Percentiles rank a stretch among this genome's conserved stretches.
These are phyloP conservation scores for Noctua pronuba DNA, from an alignment of 2,888 invertebrate genomes.

Conservation along the genomic window DNA sequence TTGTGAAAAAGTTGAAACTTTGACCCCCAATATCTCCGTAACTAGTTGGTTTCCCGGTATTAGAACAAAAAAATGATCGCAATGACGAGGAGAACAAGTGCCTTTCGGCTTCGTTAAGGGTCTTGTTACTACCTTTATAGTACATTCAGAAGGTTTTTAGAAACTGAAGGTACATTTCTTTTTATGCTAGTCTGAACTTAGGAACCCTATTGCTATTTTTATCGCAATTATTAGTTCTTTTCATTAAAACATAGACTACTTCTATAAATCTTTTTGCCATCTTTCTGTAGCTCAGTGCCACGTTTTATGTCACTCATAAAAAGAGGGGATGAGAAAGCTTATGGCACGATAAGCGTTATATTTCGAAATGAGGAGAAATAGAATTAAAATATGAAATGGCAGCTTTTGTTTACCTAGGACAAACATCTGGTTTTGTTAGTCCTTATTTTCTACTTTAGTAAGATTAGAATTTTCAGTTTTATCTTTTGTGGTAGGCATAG, in stretches of 20 bases:
- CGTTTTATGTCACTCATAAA: conserved; percentile 42
- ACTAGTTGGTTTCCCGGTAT: too few relatives aligned
- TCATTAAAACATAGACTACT: background rate
- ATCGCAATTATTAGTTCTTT: background rate
- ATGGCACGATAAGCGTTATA: conserved; percentile 38
- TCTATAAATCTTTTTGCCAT: conserved; percentile 1
- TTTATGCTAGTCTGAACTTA: background rate
- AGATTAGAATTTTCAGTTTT: background rate
- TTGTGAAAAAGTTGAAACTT: too few relatives aligned
- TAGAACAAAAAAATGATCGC: too few relatives aligned
- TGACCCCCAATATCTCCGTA: too few relatives aligned
- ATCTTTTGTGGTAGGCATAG: background rate
- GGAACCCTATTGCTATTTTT: background rate
- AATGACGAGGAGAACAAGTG: too few relatives aligned
- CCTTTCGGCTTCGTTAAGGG: too few relatives aligned
- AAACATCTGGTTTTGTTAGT: background rate
- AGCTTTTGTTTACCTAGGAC: background rate
- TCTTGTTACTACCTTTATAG: too few relatives aligned
- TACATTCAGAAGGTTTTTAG: background rate
- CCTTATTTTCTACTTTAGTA: background rate
- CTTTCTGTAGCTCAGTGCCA: background rate
- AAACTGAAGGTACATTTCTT: background rate
- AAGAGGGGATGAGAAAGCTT: conserved; percentile 45
- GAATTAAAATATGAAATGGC: conserved; percentile 12
- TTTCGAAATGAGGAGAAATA: conserved; percentile 41